These are phyloP conservation scores for Hydroisotoma schaefferi DNA, from an alignment of 2,888 invertebrate species.

Conservation along the genomic window DNA sequence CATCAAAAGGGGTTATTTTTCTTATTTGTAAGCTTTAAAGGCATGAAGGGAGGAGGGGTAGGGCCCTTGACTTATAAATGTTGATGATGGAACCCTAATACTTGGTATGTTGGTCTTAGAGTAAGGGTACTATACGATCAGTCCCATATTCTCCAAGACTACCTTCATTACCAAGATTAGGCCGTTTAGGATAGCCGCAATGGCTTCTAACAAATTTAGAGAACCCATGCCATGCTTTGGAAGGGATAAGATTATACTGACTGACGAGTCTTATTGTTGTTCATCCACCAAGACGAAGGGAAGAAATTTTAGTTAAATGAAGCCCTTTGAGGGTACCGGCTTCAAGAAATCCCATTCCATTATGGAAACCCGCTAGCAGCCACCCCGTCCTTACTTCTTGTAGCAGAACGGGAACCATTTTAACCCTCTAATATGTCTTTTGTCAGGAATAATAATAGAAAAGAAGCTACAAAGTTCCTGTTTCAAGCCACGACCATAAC, in stretches of 20 bases:
- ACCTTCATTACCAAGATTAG: no score
- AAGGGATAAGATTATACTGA: not conserved
- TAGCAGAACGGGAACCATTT: not conserved
- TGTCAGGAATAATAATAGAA: slow-evolving; percentile 1
- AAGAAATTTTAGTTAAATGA: slow-evolving; percentile 12
- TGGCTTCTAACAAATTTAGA: no score
- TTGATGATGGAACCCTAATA: no score
- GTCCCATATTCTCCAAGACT: no score
- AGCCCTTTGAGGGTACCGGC: slow-evolving; percentile 33
- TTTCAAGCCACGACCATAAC: not conserved
- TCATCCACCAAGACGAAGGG: slow-evolving; percentile 12
- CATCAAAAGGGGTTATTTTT: not conserved
- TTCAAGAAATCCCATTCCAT: slow-evolving; percentile 2
- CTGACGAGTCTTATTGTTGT: slow-evolving; percentile 4
- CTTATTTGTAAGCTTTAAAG: no score
- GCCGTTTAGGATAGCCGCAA: no score
- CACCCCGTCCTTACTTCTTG: not conserved
- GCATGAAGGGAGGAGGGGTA: not conserved
- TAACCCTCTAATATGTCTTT: slow-evolving; percentile 3
- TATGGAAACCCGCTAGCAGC: slow-evolving; percentile 3
- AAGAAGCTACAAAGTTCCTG: slow-evolving; percentile 11
- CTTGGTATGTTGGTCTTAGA: no score
- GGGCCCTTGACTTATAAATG: no score
- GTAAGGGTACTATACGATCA: no score
- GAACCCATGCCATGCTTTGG: not conserved